Base-by-base conservation (phyloP, 2,888 invertebrate species). In the Timandra comae region DNA sequence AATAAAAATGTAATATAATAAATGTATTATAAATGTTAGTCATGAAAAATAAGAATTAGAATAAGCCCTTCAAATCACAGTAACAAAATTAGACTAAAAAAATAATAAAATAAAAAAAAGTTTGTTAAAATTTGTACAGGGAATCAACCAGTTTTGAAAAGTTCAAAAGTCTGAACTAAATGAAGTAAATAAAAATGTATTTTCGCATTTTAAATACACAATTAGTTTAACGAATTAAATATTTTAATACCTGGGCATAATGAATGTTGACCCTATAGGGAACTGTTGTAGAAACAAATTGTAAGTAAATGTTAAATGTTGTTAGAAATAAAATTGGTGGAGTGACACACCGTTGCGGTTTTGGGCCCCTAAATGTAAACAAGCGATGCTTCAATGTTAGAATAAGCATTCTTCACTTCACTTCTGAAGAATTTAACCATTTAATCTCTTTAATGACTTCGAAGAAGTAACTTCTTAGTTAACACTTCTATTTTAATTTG, bases 101-200 rank as follows among this genome's bases (percentile, higher is more conserved):
- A 16, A 3, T 4, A 16, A 16, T 5, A 16, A 16, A 16, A 16
- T 5, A 16, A 16, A 16, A 5, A 16, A 16, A 16, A 5, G 16
- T 69, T 80, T 80, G 79, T 82, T 81, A 69, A 73, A 78, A 67
- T 46, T 65, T 84, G 84, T 84, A 85, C 85, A 84, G 85, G 85
- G 85, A 84, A n/a, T n/a, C 52, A 67, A 72, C 63, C 73, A 73
- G 68, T 72, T 77, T 71, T 51, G 70, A 70, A n/a, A n/a, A 64
- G 85, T 81, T 81, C 82, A 68, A 73, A 84, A 85, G 85, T 82
- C 82, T 84, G 85, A 85, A 82, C 81, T 67, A n/a, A n/a, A n/a
- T n/a, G n/a, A n/a, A n/a, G n/a, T n/a, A n/a, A 57, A 47, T 42
- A 56, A 49, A 54, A 71, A 73, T 80, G 82, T 84, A 82, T 84